A percentile compares a stretch with the other conserved stretches of the same genome.
Conservation (phyloP, 2,113 vertebrate species). For the Deroptyus accipitrinus region DNA sequence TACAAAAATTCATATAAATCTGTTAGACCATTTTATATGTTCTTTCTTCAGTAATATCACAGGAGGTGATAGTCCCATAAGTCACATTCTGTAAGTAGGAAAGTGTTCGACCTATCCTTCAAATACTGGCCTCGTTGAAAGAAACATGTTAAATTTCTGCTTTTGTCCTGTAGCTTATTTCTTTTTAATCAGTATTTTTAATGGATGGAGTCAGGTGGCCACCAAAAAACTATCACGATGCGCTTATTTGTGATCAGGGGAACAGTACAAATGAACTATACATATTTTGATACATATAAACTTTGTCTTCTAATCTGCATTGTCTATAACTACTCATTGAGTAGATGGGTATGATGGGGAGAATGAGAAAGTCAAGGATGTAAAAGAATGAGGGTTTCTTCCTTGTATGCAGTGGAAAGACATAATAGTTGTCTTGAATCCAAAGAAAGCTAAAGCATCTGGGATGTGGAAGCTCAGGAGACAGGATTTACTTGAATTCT, state of each 20-base stretch:
- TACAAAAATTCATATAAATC: conserved; percentile 27
- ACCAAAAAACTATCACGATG: not conserved
- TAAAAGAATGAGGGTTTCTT: not conserved
- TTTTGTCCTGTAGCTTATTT: not conserved
- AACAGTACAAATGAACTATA: not conserved
- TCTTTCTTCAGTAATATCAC: conserved; percentile 6
- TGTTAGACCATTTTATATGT: not conserved
- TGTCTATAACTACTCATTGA: accelerated
- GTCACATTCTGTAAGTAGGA: not conserved
- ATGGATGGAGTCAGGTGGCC: not conserved
- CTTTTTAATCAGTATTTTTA: not conserved
- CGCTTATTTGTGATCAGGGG: not conserved
- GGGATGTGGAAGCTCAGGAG: not conserved
- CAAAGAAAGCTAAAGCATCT: not conserved
- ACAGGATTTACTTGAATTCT: not conserved
- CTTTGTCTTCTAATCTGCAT: not conserved
- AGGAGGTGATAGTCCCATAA: not conserved
- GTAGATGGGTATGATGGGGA: not conserved
- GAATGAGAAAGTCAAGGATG: not conserved
- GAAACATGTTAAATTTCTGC: not conserved
- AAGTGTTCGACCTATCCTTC: not conserved
- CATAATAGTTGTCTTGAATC: not conserved
- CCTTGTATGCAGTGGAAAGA: not conserved
- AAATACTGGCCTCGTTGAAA: not conserved
- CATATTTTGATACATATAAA: not conserved